Evolutionary conservation across 2,113 vertebrate species (phyloP), one percentile per base, ranked within the genome.

Genomic region (Hippoglossus stenolepis): DNA sequence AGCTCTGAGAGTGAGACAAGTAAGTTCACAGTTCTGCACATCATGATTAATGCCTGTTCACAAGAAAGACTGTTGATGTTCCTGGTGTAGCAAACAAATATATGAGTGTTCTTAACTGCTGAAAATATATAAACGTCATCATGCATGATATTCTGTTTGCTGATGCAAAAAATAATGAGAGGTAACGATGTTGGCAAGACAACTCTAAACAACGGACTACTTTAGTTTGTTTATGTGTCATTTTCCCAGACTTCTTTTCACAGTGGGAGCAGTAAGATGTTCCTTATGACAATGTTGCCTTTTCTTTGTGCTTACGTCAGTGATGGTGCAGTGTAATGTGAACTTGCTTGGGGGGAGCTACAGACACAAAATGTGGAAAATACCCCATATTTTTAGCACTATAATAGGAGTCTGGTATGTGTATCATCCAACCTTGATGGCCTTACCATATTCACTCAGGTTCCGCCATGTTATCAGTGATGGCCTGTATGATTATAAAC

Each of bases 201-300:
- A 21, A 24, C 40, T 8, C 5, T 23, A 63, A 62, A 74, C n/a
- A 43, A 65, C 4, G 45, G 2, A 68, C 61, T 62, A 45, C 20
- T 60, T 31, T 76, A 63, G 58, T 77, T 74, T 57, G 23, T 54
- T 54, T 54, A 49, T 17, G 51, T 28, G 31, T 31, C 18, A 11
- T 18, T 47, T 75, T 74, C 65, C 57, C 23, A 82, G 45, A 73
- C 43, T 57, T 47, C 31, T 61, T 71, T 45, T 28, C 65, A 70
- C 67, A 24, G 21, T 68, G 67, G 49, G 15, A 26, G 66, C 62
- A 31, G 31, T 57, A 23, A 47, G 3, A 53, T 53, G 45, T 47
- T 78, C 56, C 71, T 20, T 71, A 20, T 65, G 14, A 51, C 17
- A 18, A 18, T 51, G 47, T 51, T 15, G 15, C 47, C 15, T 51